Evolutionary conservation across 1,140 invertebrate species (phyloP).

Genomic region (Antheraea mylitta): DNA sequence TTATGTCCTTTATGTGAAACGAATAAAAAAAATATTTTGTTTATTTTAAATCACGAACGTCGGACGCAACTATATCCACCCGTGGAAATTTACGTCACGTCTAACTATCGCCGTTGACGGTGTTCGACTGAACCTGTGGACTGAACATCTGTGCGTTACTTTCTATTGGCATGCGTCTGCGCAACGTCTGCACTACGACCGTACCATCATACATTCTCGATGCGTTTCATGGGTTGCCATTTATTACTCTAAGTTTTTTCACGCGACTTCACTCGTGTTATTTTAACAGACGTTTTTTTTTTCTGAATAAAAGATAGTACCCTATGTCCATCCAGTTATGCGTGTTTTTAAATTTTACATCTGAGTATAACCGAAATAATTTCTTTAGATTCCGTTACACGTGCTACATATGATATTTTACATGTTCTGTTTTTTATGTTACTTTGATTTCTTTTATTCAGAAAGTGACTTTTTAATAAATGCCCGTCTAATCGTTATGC

Average conservation of each 20-base stretch:
- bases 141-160: constrained; percentile 41
- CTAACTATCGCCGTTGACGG: constrained; percentile 37
- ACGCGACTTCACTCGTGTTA: too few species aligned
- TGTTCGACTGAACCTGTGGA: constrained; percentile 49
- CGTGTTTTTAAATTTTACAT: too few species aligned
- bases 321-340: too few species aligned
- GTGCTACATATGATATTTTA: too few species aligned
- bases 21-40: constrained; percentile 14
- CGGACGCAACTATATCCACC: constrained; percentile 71
- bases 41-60: constrained; percentile 31
- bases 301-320: too few species aligned
- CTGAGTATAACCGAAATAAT: too few species aligned
- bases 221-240: background rate
- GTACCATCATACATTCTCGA: background rate
- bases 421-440: too few species aligned
- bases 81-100: constrained; percentile 68
- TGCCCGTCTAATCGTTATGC: too few species aligned
- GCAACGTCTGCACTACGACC: constrained; percentile 31
- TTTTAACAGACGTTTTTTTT: too few species aligned
- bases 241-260: background rate
- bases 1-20: constrained; percentile 24
- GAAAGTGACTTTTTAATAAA: too few species aligned
- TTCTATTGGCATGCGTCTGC: constrained; percentile 63
- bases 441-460: too few species aligned
- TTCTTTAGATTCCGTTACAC: too few species aligned